Base-by-base conservation (phyloP, 2,888 invertebrate genomes). In the Leistus spinibarbis region DNA sequence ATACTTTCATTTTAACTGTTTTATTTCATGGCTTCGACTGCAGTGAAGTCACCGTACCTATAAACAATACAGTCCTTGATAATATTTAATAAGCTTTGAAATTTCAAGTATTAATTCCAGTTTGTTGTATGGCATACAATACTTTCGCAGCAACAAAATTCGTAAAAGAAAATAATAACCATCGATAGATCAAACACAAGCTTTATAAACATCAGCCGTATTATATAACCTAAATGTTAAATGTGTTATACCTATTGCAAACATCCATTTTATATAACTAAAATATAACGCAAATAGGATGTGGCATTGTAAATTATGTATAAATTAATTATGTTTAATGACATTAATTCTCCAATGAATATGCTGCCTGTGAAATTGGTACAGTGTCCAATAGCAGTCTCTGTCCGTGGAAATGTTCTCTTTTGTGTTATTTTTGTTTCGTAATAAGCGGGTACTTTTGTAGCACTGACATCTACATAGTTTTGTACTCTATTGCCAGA, bases 281-380 rank as follows among this genome's bases (percentile, higher is more conserved):
- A 19, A 56, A 54, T 69, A 56, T 68, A 22, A 69, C 24, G 57
- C 69, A 69, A 62, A 69, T 60, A 10, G 20, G 60, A 10, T 19
- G 16, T 20, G 24, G 22, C 69, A 53, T 40, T n/a, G 27, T 69
- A 60, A 70, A 70, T 70, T 13, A 70, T 60, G 62, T 53, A 22
- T 70, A 62, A 70, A 69, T 53, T 60, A 70, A 70, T 62, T 70
- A 62, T 13, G 20, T 62, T 40, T 20, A 53, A 67, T n/a, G 17
- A 5, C 22, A 63, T 70, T 62, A 70, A 23, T 10, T 19, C 69
- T 70, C 23, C 56, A 70, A 70, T 70, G 62, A 68, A 56, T 57
- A 68, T 62, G 62, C 40, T 13, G 40, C 4, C 13, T 40, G 40
- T 13, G 0, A 40, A 40, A 40, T 40, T 40, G 24, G 24, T 7